Evolutionary conservation across 2,888 invertebrate genomes (phyloP), one percentile per base, ranked within the genome.

Genomic region (Nemotelus nigrinus): DNA sequence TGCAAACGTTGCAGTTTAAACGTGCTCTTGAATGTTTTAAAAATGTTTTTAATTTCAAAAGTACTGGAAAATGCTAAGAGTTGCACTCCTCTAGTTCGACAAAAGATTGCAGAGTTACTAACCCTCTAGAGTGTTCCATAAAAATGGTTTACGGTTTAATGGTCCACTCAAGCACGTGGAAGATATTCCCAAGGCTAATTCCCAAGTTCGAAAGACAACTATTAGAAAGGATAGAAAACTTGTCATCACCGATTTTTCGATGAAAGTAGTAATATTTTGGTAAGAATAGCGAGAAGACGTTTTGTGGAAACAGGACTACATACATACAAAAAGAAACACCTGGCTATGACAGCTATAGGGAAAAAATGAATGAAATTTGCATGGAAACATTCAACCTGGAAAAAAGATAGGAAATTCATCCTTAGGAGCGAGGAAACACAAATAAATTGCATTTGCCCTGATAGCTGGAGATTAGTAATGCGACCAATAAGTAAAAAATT

Each of bases 191-290:
- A 8, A 53, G 10, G 10, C 6, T 53, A 53, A 8, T 50, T 8
- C 6, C 53, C 8, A 50, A 50, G 53, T 10, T 10, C 10, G 53
- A 53, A 53, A 53, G 53, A 53, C 53, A 53, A 53, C 53, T 53
- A 6, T 1, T 53, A 10, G 10, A 8, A 53, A 8, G 53, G 10
- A 53, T 7, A 1, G 53, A 53, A 1, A 53, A 53, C 1, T 53
- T 10, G 53, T 53, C 53, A 53, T 53, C 53, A 10, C 1, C 1
- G 53, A 53, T 10, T 53, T 53, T 53, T 53, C 53, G 1, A 10
- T 6, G 53, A 53, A 53, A 53, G 53, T 53, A 53, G 53, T 53
- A 53, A 53, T 53, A 53, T 53, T 53, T 53, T 53, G 53, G 53
- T 53, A 8, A 53, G 53, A 53, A 53, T 10, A 53, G 53, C 1